These are phyloP conservation scores for Cossypha heuglini DNA, from an alignment of 2,797 vertebrate genomes.

Conservation along the genomic window DNA sequence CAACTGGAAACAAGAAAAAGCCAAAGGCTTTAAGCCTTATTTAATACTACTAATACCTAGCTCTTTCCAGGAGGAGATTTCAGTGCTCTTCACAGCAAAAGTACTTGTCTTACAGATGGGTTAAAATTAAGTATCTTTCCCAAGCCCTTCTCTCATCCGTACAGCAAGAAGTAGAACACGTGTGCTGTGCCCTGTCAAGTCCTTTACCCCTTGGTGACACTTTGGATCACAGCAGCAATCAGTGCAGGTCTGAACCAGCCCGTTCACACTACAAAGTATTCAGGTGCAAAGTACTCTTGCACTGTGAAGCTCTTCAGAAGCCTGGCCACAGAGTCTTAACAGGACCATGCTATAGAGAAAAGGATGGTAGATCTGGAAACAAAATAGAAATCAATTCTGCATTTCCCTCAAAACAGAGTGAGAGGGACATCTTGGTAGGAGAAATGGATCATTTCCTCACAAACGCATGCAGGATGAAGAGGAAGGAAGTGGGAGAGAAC, in stretches of 20 bases:
- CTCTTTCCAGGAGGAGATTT: background rate
- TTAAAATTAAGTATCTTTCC: background rate
- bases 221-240: background rate
- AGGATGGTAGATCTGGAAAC: background rate
- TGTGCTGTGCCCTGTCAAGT: background rate
- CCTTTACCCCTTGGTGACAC: background rate
- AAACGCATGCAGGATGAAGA: background rate
- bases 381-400: background rate
- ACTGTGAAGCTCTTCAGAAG: background rate
- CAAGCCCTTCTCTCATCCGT: background rate
- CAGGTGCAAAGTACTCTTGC: background rate
- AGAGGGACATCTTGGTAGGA: background rate
- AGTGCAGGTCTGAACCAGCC: background rate
- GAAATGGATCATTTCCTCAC: background rate
- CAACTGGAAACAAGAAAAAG: slow-evolving; percentile 3
- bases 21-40: background rate
- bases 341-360: accelerated
- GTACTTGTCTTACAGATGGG: background rate
- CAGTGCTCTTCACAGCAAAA: background rate
- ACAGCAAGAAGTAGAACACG: background rate
- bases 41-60: background rate
- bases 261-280: background rate
- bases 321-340: background rate
- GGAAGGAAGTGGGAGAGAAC: background rate
- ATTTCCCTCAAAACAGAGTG: background rate